Evolutionary conservation across 2,888 invertebrate genomes (phyloP), one percentile per base, ranked within the genome.

Genomic region (Invenusta paracnida): DNA sequence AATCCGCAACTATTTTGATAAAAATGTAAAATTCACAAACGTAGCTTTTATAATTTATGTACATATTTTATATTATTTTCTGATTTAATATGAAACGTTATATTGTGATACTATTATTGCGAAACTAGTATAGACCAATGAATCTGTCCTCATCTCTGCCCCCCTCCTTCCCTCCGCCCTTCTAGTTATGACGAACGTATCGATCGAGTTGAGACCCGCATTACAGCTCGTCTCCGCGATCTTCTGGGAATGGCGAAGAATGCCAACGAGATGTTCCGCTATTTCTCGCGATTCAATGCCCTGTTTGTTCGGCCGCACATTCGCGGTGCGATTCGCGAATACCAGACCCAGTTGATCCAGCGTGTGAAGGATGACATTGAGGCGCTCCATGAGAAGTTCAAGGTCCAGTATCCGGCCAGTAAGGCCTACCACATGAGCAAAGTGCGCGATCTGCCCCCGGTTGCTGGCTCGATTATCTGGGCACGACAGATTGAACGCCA

Each of bases 241-340:
- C 98, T 99, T 91, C 93, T 99, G 66, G 98, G 98, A 84, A 97
- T 97, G 0, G 98, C 99, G 0, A 97, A 97, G 92, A 98, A 98
- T 92, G 99, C 99, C 27, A 98, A 98, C 91, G 99, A 99, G 88
- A 99, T 99, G 99, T 99, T 99, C 93, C 94, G 97, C 86, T 99
- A 99, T 89, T 94, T 93, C 93, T 97, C 97, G 0, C 94, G 98
- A 25, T 99, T 98, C 93, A 99, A 99, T 92, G 98, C 98, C 0
- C 93, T 99, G 84, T 99, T 99, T 92, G 97, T 99, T 11, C 94
- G 99, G 5, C 98, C 98, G 0, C 98, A 99, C 92, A 99, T 99
- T 90, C 94, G 98, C 85, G 98, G 99, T 81, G 99, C 99, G 29
- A 99, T 99, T 88, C 93, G 98, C 81, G 99, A 99, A 92, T 99